phyloP scores from a whole-genome alignment of 2,888 invertebrate species.

The Ectemnius lituratus region DNA sequence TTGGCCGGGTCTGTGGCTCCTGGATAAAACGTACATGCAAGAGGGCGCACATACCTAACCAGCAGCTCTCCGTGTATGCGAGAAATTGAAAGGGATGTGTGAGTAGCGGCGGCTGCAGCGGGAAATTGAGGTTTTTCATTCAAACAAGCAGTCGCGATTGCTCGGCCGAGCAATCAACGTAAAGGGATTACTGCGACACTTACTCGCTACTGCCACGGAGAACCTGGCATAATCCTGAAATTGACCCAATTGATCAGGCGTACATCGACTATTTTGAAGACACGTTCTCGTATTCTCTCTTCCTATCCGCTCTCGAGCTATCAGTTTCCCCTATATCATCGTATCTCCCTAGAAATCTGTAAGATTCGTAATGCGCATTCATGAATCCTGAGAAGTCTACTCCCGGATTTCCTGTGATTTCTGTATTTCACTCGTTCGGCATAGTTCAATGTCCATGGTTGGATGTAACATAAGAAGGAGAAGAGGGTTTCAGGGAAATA shows the following conservation, averaged over 20 bases:
- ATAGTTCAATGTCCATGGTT: neutral
- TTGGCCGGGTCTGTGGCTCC: too few relatives aligned
- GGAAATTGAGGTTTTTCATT: neutral
- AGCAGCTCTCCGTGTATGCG: neutral
- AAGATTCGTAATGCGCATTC: neutral
- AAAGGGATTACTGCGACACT: too few relatives aligned
- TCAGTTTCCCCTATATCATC: neutral
- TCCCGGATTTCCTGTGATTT: too few relatives aligned
- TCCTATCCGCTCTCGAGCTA: too few relatives aligned
- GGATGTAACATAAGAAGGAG: neutral
- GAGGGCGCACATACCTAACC: too few relatives aligned
- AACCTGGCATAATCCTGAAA: conserved; percentile 4
- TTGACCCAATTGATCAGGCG: conserved; percentile 1
- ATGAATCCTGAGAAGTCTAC: too few relatives aligned
- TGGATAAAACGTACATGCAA: too few relatives aligned
- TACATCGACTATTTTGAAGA: neutral
- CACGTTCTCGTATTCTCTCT: too few relatives aligned
- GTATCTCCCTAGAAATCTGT: neutral
- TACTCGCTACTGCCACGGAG: neutral
- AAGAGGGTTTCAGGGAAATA: neutral
- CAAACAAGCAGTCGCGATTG: conserved; percentile 2
- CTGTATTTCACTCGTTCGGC: neutral
- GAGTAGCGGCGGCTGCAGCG: neutral
- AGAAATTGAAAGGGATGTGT: neutral
- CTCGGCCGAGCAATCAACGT: neutral